Percentiles rank a stretch among this genome's conserved stretches.
Evolutionary conservation across 2,888 invertebrate genomes (phyloP).

Genomic region (Troides aeacus): DNA sequence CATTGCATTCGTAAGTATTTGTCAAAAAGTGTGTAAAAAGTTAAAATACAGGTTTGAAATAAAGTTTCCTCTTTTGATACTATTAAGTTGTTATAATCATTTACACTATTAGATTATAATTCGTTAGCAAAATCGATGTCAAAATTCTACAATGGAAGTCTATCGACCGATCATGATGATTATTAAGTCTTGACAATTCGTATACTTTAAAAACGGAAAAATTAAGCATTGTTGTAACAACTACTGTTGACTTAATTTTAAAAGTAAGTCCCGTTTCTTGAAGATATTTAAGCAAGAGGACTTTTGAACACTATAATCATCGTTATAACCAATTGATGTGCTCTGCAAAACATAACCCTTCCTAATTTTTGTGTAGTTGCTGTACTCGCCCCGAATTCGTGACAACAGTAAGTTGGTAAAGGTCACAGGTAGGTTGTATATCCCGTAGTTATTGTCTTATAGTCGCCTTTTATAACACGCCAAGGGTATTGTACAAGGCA

Average conservation of each 20-base stretch:
- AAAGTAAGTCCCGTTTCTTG: background rate
- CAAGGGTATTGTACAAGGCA: background rate
- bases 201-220: background rate
- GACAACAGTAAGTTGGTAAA: too few relatives aligned
- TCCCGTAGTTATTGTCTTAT: too few relatives aligned
- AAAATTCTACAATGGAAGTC: background rate
- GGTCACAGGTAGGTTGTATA: too few relatives aligned
- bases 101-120: background rate
- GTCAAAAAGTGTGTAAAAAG: too few relatives aligned
- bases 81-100: background rate
- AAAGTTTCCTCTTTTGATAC: background rate
- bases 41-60: background rate
- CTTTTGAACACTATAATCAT: too few relatives aligned
- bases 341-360: too few relatives aligned
- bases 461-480: too few relatives aligned
- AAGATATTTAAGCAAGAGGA: too few relatives aligned
- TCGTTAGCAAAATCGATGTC: background rate
- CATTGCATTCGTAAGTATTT: too few relatives aligned
- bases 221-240: background rate
- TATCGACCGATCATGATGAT: background rate
- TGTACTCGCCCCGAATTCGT: too few relatives aligned
- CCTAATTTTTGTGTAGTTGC: too few relatives aligned
- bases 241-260: background rate
- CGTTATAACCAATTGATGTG: too few relatives aligned
- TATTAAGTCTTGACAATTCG: background rate